These are phyloP conservation scores for Ceraclea dissimilis DNA, from an alignment of 2,888 invertebrate genomes.

Conservation along the genomic window DNA sequence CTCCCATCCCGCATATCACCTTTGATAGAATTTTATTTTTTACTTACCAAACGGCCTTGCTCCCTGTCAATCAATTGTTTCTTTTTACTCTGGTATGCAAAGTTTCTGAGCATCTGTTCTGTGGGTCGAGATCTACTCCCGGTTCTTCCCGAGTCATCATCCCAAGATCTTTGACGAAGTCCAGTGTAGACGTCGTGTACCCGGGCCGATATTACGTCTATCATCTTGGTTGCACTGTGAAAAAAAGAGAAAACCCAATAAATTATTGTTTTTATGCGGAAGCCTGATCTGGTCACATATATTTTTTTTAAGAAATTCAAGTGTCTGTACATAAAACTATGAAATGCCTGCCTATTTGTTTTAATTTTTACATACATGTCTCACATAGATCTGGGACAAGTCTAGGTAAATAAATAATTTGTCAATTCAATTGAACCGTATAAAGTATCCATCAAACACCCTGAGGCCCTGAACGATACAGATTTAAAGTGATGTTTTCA, in stretches of 20 bases:
- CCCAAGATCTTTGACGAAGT: constrained; percentile 17
- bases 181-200: constrained; percentile 32
- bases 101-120: constrained; percentile 31
- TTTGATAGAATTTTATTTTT: neutral
- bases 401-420: too few species aligned
- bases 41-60: constrained; percentile 15
- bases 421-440: too few species aligned
- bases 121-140: constrained; percentile 40
- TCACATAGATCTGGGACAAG: too few species aligned
- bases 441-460: too few species aligned
- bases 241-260: neutral
- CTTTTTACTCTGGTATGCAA: constrained; percentile 29
- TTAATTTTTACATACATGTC: too few species aligned
- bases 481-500: too few species aligned
- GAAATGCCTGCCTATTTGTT: too few species aligned
- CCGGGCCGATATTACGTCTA: constrained; percentile 49
- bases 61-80: constrained; percentile 18
- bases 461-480: too few species aligned
- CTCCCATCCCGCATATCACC: too few species aligned
- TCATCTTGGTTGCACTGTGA: constrained; percentile 48
- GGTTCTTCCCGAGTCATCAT: constrained; percentile 39
- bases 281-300: too few species aligned
- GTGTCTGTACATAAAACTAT: too few species aligned
- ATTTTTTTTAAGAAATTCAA: neutral
- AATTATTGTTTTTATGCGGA: too few species aligned